Conservation (phyloP, 2,113 vertebrate genomes). For the Eulemur rufifrons region DNA sequence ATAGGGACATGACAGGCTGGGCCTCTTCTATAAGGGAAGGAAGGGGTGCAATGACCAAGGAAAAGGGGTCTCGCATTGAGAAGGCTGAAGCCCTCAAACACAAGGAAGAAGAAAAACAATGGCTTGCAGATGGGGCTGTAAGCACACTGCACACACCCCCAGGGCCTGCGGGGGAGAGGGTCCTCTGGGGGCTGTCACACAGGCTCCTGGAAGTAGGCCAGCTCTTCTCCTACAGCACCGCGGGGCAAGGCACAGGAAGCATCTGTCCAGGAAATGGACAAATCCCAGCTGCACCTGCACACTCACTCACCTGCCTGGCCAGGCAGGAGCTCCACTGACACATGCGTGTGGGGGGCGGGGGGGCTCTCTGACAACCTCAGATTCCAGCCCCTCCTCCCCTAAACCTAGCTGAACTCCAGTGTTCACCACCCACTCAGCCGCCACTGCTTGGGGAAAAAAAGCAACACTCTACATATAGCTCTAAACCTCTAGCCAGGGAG, state of each 20-base stretch:
- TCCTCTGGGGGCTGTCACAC: neutral
- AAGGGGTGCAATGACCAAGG: neutral
- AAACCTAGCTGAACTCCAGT: neutral
- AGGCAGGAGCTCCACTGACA: neutral
- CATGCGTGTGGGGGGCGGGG: rapidly evolving
- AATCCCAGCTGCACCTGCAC: neutral
- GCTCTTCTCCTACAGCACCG: neutral
- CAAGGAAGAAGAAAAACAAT: neutral
- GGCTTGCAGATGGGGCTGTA: rapidly evolving
- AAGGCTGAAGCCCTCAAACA: neutral
- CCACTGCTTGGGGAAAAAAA: neutral
- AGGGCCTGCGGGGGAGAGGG: neutral
- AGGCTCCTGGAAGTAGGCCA: neutral
- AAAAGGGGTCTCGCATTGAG: no score
- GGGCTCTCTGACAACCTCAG: neutral
- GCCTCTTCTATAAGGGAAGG: neutral
- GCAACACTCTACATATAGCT: neutral
- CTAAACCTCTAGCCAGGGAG: neutral
- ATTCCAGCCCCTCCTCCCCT: neutral
- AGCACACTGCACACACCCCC: rapidly evolving
- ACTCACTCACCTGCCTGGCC: neutral
- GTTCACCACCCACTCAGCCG: no score
- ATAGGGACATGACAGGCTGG: neutral
- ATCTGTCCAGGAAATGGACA: neutral
- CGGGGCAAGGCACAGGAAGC: neutral